phyloP scores from a whole-genome alignment of 2,888 invertebrate species.

The Zhuqinia jingwanae region DNA sequence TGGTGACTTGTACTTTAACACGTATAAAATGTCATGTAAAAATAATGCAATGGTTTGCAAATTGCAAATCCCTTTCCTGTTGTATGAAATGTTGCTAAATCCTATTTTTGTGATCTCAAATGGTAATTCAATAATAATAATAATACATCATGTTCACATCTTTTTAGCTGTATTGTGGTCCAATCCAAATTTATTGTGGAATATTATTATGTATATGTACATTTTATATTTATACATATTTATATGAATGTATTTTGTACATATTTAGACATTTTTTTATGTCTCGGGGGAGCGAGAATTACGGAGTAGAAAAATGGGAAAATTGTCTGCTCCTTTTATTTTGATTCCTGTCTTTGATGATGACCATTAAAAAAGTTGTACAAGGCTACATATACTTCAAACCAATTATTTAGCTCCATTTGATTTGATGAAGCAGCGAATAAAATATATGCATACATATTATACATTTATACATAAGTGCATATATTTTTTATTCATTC shows the following conservation, averaged over 20 bases:
- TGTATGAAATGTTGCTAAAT: background rate
- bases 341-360: background rate
- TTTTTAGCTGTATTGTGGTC: no score
- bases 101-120: background rate
- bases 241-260: no score
- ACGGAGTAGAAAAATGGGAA: background rate
- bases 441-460: background rate
- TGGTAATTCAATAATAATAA: no score
- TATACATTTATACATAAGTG: no score
- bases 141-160: no score
- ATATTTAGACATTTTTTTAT: no score
- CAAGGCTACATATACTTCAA: constrained; percentile 38
- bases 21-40: constrained; percentile 14
- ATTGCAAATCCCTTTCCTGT: constrained; percentile 34
- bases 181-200: no score
- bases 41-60: constrained; percentile 32
- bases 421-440: constrained; percentile 40
- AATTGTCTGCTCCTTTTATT: background rate
- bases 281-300: no score
- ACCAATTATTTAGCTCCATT: constrained; percentile 41
- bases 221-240: no score
- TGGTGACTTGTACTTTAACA: constrained; percentile 2
- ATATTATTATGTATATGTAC: no score
- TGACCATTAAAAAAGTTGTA: constrained; percentile 52
- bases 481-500: no score